Evolutionary conservation across 2,888 invertebrate genomes (phyloP).

Genomic region (Philaethria dido): DNA sequence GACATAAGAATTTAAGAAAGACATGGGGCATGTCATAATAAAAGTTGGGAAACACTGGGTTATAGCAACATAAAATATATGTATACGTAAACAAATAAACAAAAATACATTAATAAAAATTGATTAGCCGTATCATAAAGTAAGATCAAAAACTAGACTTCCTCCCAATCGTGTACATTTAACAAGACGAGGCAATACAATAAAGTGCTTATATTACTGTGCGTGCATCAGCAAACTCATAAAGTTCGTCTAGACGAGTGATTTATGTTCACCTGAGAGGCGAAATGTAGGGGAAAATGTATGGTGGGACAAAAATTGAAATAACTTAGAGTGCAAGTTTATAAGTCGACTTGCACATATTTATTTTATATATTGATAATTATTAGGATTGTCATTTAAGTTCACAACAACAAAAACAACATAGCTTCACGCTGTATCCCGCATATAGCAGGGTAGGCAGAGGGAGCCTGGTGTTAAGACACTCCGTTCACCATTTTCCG

Average conservation of each 20-base stretch:
- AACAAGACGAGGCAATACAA: conserved; percentile 56
- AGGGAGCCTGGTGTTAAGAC: too few relatives aligned
- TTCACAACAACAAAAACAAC: too few relatives aligned
- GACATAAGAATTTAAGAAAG: too few relatives aligned
- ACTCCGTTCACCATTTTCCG: too few relatives aligned
- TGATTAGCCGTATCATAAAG: conserved; percentile 43
- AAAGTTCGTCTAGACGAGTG: conserved; percentile 77
- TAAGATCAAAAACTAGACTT: conserved; percentile 43
- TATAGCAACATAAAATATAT: conserved; percentile 9
- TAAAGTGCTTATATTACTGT: conserved; percentile 63
- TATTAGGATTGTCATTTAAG: too few relatives aligned
- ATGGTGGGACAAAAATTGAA: conserved; percentile 40
- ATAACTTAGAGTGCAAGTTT: too few relatives aligned
- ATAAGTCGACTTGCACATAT: too few relatives aligned
- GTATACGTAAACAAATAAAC: conserved; percentile 39
- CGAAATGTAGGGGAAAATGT: conserved; percentile 49
- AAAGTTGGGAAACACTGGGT: too few relatives aligned
- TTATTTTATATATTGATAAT: too few relatives aligned
- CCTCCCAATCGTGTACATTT: conserved; percentile 46
- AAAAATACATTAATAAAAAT: conserved; percentile 44
- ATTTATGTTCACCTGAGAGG: conserved; percentile 74
- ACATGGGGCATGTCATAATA: too few relatives aligned
- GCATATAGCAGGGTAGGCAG: too few relatives aligned
- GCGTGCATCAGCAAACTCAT: conserved; percentile 70
- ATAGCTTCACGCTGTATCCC: too few relatives aligned